These are phyloP conservation scores for Hoplostethus atlanticus DNA, from an alignment of 2,797 vertebrate genomes.

Conservation along the genomic window DNA sequence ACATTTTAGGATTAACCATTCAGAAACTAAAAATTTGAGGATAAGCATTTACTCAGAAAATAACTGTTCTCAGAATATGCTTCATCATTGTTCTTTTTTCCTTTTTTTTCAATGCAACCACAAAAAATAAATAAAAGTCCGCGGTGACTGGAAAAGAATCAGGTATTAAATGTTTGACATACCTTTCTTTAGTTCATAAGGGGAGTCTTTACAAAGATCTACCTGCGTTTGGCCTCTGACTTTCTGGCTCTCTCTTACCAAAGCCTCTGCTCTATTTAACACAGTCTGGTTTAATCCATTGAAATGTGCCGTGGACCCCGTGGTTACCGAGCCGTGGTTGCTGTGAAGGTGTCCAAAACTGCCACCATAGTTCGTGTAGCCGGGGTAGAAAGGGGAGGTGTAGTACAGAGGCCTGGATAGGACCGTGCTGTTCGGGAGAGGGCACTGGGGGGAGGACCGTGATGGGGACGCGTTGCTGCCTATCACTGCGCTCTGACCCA, in stretches of 20 bases:
- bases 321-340: constrained; percentile 86
- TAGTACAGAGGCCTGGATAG: constrained; percentile 96
- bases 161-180: constrained; percentile 99
- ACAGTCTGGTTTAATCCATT: constrained; percentile 99
- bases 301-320: constrained; percentile 90
- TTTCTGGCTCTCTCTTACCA: constrained; percentile 95
- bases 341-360: constrained; percentile 96
- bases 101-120: constrained; percentile 86
- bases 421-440: constrained; percentile 92
- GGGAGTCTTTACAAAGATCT: constrained; percentile 98
- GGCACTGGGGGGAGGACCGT: constrained; percentile 86
- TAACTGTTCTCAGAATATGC: constrained; percentile 83
- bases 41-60: constrained; percentile 88
- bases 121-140: constrained; percentile 91
- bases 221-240: constrained; percentile 93
- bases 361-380: constrained; percentile 98
- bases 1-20: constrained; percentile 89
- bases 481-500: constrained; percentile 83
- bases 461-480: constrained; percentile 83
- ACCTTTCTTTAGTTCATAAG: constrained; percentile 99
- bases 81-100: constrained; percentile 74
- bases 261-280: constrained; percentile 95
- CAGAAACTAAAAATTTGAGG: constrained; percentile 90
- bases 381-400: constrained; percentile 96
- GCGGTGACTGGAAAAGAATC: constrained; percentile 83